Conservation (phyloP, 2,797 vertebrate genomes). For the Bradypodion ventrale region DNA sequence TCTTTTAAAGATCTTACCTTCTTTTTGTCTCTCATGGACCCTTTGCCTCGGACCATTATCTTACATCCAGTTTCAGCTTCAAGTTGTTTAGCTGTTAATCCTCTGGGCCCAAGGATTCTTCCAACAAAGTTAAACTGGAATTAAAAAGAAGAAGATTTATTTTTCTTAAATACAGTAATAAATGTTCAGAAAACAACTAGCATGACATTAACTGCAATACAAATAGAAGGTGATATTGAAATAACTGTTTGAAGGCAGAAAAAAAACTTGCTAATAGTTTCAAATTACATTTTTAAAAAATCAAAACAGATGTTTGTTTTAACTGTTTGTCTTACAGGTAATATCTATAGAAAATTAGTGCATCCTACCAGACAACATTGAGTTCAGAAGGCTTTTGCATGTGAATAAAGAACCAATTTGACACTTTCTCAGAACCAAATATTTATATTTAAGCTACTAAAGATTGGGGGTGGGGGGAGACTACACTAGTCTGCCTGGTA, state of each 20-base stretch:
- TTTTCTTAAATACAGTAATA: constrained; percentile 28
- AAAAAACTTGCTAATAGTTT: not conserved
- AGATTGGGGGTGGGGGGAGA: too few species aligned
- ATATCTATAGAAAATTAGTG: not conserved
- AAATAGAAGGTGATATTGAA: not conserved
- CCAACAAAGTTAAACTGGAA: constrained; percentile 97
- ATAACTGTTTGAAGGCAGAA: not conserved
- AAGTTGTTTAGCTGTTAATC: constrained; percentile 97
- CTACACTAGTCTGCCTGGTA: not conserved
- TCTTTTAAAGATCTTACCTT: constrained; percentile 83
- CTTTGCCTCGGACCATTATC: constrained; percentile 99
- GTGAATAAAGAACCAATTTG: not conserved
- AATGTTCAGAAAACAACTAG: not conserved
- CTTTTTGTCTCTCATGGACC: constrained; percentile 99
- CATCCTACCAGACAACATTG: not conserved
- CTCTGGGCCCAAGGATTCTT: constrained; percentile 96
- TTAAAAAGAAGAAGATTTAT: constrained; percentile 7
- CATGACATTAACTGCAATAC: too few species aligned
- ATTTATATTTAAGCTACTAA: not conserved
- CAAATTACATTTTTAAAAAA: not conserved
- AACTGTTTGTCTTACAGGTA: not conserved
- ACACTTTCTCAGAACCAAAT: not conserved
- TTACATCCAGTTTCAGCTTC: constrained; percentile 99
- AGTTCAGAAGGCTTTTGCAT: not conserved
- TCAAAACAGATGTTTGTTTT: not conserved